Base-by-base conservation (phyloP, 2,888 invertebrate genomes). In the Euplexia lucipara region DNA sequence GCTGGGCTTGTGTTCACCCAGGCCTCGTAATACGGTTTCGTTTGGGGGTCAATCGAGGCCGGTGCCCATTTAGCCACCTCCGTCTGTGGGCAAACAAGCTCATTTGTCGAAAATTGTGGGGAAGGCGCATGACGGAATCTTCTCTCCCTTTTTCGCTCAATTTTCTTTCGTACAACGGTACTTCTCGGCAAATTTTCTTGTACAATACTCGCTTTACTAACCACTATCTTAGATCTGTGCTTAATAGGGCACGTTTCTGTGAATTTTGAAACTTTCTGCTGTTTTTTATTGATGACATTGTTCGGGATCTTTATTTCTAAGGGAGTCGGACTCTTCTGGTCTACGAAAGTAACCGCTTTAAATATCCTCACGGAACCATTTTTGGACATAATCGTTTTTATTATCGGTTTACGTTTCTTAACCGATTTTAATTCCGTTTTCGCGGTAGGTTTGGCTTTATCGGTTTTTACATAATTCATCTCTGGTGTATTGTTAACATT, bases 11-110 rank as follows among this genome's bases (percentile, higher is more conserved):
- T 93, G 44, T 90, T 83, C 0, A 95, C 88, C 94, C 94, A 95
- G 0, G 94, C 94, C 45, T 94, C 94, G 79, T 95, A 94, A 41
- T 93, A 94, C 0, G 91, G 91, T 51, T 88, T 88, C 0, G 92
- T 90, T n/a, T 90, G 88, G 0, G 82, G 75, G 3, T 82, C 87
- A 0, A 88, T 61, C 2, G 85, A 85, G 0, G 82, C 77, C 0
- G 93, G 91, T 1, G 86, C 88, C 94, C 93, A 94, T 75, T 90
- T 90, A 0, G 92, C 91, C 0, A 93, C 89, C 64, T 93, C 92
- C 0, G 93, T 93, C 0, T 81, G 77, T 0, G 91, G 90, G 0
- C 88, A 88, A 0, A 10, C 22, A 52, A 10, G 35, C 62, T 10
- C 10, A 0, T 3, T 35, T 7, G 0, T 0, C 0, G 66, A 63